Evolutionary conservation across 1,140 invertebrate genomes (phyloP), one percentile per base, ranked within the genome.

Genomic region (Drosophila subobscura): DNA sequence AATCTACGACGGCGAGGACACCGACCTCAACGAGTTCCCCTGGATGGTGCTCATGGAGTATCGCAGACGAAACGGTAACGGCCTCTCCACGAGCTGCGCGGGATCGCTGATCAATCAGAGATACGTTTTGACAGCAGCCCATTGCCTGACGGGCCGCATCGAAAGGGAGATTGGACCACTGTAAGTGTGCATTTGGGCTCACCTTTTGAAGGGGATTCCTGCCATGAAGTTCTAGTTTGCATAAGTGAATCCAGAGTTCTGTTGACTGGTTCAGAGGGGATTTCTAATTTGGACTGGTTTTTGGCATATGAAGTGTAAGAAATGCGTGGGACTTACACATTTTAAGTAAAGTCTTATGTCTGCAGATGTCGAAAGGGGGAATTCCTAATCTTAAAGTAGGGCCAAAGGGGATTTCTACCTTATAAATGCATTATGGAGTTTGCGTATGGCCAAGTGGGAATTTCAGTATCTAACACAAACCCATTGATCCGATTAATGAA

Each of bases 51-150:
- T 94, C 0, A 74, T 95, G 33, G 93, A 94, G 68, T 95, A 94
- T 51, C 79, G 86, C 54, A 92, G 90, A 67, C 45, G 58, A 5
- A 60, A 37, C 5, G 75, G 75, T 3, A 88, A 75, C 8, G 73
- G 76, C 3, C 22, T 89, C 1, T 61, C 80, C 4, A 84, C 81
- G 14, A 89, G 72, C 59, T 96, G 95, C 86, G 94, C 94, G 20
- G 95, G 94, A 41, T 92, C 90, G 1, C 45, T 91, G 20, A 91
- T 91, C 52, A 91, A 90, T 59, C 92, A 92, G 44, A 91, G 93
- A 16, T 95, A 95, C 79, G 92, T 95, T 0, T 46, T 96, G n/a
- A 95, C 95, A 0, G 95, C 95, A 4, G 95, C 94, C 1, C 95
- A 96, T 79, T 96, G 95, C 74, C 86, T 95, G 7, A 89, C 72